phyloP scores from a whole-genome alignment of 2,888 invertebrate genomes.

The Idaea biselata region DNA sequence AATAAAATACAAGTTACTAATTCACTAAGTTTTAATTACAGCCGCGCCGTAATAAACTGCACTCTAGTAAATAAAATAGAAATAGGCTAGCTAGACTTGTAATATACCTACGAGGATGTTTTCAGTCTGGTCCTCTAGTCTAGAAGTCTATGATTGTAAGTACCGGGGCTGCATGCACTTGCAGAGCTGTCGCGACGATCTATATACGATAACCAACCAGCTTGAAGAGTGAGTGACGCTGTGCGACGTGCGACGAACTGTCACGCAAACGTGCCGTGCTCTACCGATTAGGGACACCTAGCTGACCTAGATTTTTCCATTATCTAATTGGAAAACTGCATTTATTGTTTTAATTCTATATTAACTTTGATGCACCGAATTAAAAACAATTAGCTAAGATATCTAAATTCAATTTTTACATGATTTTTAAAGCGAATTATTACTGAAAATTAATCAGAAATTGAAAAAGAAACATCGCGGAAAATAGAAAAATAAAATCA shows the following conservation, averaged over 20 bases:
- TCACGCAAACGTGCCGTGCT: neutral
- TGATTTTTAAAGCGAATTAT: neutral
- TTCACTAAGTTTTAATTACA: too few species aligned
- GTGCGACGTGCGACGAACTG: neutral
- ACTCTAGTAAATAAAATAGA: too few species aligned
- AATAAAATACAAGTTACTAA: too few species aligned
- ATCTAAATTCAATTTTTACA: neutral
- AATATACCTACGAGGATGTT: neutral
- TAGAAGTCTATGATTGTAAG: neutral
- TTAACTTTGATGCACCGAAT: neutral
- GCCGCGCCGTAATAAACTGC: too few species aligned
- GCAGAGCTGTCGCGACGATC: neutral
- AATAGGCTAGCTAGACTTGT: neutral
- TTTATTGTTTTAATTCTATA: neutral
- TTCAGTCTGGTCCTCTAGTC: neutral
- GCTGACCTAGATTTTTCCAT: conserved; percentile 61
- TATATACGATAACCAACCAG: neutral
- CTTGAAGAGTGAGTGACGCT: too few species aligned
- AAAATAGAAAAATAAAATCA: conserved; percentile 55
- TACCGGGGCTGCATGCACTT: neutral
- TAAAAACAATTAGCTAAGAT: neutral
- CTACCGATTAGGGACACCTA: conserved; percentile 42
- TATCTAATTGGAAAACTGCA: conserved; percentile 25
- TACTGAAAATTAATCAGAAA: neutral
- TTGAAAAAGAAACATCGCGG: conserved; percentile 33